A percentile compares a stretch with the other conserved stretches of the same genome.
Conservation (phyloP, 2,888 invertebrate species). For the Blomia tropicalis region DNA sequence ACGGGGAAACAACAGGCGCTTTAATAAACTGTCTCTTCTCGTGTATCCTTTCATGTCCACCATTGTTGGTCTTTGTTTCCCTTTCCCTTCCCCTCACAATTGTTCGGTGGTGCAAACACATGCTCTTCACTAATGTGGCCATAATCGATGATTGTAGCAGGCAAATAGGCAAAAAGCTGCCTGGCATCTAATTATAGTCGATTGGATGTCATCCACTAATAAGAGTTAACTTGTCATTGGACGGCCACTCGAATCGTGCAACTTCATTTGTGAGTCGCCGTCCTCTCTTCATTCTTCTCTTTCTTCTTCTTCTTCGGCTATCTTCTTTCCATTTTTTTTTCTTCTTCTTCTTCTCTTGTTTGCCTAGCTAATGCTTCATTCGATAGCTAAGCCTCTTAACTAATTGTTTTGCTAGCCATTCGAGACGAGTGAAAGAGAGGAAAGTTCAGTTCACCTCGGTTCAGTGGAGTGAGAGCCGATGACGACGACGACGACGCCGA, state of each 20-base stretch:
- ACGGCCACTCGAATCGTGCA: neutral
- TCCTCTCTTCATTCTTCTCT: neutral
- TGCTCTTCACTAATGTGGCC: constrained; percentile 3
- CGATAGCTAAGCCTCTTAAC: constrained; percentile 6
- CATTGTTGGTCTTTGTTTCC: neutral
- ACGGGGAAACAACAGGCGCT: too few relatives aligned
- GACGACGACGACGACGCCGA: too few relatives aligned
- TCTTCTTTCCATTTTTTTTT: neutral
- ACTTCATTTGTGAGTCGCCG: neutral
- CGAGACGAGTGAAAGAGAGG: neutral
- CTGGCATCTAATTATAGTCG: constrained; percentile 9
- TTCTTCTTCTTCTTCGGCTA: neutral
- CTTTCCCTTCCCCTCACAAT: neutral
- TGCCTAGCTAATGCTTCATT: constrained; percentile 9
- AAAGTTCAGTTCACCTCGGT: neutral
- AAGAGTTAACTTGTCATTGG: constrained; percentile 11
- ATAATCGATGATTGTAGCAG: neutral
- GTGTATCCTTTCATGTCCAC: constrained; percentile 8
- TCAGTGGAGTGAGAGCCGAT: too few relatives aligned
- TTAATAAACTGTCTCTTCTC: too few relatives aligned
- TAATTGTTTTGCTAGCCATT: constrained; percentile 18
- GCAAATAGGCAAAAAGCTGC: neutral
- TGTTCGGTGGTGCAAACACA: neutral
- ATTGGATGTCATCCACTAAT: constrained; percentile 10
- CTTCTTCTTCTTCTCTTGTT: neutral